A percentile compares a stretch with the other conserved stretches of the same genome.
Conservation (phyloP, 1,140 invertebrate genomes). For the Pinna nobilis region DNA sequence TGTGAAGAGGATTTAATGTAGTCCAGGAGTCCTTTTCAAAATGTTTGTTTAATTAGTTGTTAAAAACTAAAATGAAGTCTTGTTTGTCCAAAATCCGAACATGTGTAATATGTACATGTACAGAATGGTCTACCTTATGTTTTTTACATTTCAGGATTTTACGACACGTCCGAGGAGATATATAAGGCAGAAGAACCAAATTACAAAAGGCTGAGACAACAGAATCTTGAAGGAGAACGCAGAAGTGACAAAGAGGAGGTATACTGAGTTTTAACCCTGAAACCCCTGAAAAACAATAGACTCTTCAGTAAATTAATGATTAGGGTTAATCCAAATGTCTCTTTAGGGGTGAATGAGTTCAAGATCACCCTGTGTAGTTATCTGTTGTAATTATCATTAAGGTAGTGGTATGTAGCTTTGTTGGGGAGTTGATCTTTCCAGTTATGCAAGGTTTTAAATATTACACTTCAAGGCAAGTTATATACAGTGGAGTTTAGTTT, state of each 20-base stretch:
- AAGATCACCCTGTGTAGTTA: neutral
- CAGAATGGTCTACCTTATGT: neutral
- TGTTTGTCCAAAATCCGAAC: neutral
- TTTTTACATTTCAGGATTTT: slow-evolving; percentile 81
- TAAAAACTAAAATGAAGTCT: neutral
- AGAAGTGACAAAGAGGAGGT: slow-evolving; percentile 88
- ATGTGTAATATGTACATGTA: neutral
- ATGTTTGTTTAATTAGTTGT: too few relatives aligned
- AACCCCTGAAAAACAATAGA: too few relatives aligned
- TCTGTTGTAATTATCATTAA: too few relatives aligned
- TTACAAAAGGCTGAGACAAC: slow-evolving; percentile 91
- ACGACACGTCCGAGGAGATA: slow-evolving; percentile 92
- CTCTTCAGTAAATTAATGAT: too few relatives aligned
- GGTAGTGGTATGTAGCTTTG: too few relatives aligned
- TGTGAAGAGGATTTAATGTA: too few relatives aligned
- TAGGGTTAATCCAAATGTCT: too few relatives aligned
- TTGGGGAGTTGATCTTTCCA: too few relatives aligned
- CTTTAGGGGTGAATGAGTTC: neutral
- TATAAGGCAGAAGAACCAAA: slow-evolving; percentile 92
- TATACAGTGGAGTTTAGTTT: too few relatives aligned
- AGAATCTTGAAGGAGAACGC: slow-evolving; percentile 93
- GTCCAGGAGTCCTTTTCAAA: too few relatives aligned
- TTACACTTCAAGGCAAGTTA: too few relatives aligned
- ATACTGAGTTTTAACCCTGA: slow-evolving; percentile 19
- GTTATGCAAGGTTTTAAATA: too few relatives aligned